Evolutionary conservation across 2,888 invertebrate species (phyloP).

Genomic region (Limnephilus lunatus): DNA sequence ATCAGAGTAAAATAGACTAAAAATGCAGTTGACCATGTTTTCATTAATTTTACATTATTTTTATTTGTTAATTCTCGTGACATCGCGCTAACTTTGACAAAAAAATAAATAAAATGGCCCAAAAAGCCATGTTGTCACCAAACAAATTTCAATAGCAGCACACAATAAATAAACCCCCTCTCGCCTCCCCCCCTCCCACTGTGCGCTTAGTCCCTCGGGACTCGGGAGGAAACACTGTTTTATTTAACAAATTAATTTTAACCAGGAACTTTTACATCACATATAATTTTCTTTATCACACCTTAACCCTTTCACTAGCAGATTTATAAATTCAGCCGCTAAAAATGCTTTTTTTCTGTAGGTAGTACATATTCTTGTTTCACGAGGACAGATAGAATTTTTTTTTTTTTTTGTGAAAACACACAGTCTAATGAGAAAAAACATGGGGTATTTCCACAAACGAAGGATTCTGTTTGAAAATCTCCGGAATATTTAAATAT

Average conservation of each 20-base stretch:
- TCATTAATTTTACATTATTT: neutral
- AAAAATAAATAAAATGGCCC: neutral
- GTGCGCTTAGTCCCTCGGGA: neutral
- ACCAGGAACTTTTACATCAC: neutral
- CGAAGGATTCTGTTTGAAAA: too few species aligned
- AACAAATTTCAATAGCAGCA: neutral
- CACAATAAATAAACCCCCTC: neutral
- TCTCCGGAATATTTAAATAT: too few species aligned
- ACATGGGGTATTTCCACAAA: too few species aligned
- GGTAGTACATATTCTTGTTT: too few species aligned
- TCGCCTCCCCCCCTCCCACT: neutral
- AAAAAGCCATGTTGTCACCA: neutral
- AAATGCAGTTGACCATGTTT: too few species aligned
- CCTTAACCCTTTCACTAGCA: neutral
- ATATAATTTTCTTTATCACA: neutral
- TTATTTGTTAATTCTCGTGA: neutral
- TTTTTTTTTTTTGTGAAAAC: too few species aligned
- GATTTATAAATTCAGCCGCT: neutral
- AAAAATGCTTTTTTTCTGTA: neutral
- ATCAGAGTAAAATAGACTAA: too few species aligned
- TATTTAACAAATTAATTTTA: neutral
- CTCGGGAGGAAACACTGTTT: neutral
- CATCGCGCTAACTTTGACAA: neutral
- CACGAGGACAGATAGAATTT: too few species aligned
- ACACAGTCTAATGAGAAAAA: too few species aligned